phyloP scores from a whole-genome alignment of 2,888 invertebrate species.

The Zaprionus lineosus region DNA sequence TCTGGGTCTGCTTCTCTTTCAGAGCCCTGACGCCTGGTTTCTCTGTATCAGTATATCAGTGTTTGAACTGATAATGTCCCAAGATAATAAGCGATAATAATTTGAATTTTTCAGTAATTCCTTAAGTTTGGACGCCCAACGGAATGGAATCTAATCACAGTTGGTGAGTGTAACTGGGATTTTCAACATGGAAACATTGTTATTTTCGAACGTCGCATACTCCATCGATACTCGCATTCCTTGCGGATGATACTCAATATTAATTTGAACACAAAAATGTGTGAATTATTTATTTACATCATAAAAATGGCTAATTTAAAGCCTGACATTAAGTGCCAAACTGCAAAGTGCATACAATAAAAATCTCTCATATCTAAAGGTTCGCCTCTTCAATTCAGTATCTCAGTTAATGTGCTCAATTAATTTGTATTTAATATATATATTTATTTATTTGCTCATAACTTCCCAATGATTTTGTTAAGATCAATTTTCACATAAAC shows the following conservation, averaged over 20 bases:
- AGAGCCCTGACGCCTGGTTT: too few species aligned
- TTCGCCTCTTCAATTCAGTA: conserved; percentile 18
- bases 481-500: conserved; percentile 17
- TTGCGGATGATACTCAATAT: conserved; percentile 5
- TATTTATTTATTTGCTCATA: conserved; percentile 18
- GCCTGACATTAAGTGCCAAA: neutral
- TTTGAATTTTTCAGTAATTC: conserved; percentile 82
- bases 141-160: conserved; percentile 81
- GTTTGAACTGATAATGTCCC: conserved; percentile 82
- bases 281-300: neutral
- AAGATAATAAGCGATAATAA: conserved; percentile 83
- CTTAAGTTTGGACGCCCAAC: conserved; percentile 79
- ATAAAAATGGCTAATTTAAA: neutral
- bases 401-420: conserved; percentile 5
- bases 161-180: conserved; percentile 81
- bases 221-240: conserved; percentile 4
- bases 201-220: conserved; percentile 40
- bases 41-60: conserved; percentile 81
- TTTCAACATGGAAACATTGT: conserved; percentile 78
- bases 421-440: conserved; percentile 15
- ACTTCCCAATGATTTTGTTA: conserved; percentile 16
- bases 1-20: conserved; percentile 36
- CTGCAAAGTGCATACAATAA: neutral
- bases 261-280: neutral
- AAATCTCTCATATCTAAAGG: conserved; percentile 19